Evolutionary conservation across 1,140 invertebrate genomes (phyloP), one percentile per base, ranked within the genome.

Genomic region (Megathymus violae): DNA sequence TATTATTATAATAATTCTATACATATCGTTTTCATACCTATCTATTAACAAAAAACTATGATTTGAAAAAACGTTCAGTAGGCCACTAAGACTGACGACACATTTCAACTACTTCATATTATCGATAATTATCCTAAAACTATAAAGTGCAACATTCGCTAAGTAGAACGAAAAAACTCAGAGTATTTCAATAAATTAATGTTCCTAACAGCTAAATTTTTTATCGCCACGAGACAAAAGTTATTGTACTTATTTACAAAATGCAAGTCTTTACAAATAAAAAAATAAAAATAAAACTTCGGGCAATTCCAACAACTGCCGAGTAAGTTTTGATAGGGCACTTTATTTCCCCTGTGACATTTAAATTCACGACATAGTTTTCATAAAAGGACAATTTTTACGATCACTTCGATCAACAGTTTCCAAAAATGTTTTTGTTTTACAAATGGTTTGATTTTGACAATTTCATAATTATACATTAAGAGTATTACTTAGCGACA

Each of bases 191-290:
- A 88, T 89, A 87, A 89, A 88, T 90, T 88, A 90, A 84, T 83
- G 74, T 80, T 48, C 58, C 70, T 76, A 82, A 72, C 76, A 80
- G 67, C 85, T 88, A 86, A 78, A 78, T 80, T 67, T 69, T 78
- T 80, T 76, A 80, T 77, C 77, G 72, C 64, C 74, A 72, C 76
- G 70, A 77, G 61, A 67, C 79, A 68, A 69, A 74, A 69, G 68
- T 66, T 78, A 76, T 88, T 88, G 84, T 87, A 88, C 83, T 88
- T 90, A 89, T 88, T 86, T 88, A 88, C 84, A 89, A 88, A 88
- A 90, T 90, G 85, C 85, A 86, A 75, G 80, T 81, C 71, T 78
- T 76, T 79, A 80, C 76, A 82, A 80, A 83, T 77, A 70, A 76
- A 69, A 69, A 66, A 67, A 46, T 38, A 70, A 71, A 71, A 64